Percentiles rank a stretch among this genome's conserved stretches.
Evolutionary conservation across 2,888 invertebrate genomes (phyloP).

Genomic region (Philhelius pedissequus): DNA sequence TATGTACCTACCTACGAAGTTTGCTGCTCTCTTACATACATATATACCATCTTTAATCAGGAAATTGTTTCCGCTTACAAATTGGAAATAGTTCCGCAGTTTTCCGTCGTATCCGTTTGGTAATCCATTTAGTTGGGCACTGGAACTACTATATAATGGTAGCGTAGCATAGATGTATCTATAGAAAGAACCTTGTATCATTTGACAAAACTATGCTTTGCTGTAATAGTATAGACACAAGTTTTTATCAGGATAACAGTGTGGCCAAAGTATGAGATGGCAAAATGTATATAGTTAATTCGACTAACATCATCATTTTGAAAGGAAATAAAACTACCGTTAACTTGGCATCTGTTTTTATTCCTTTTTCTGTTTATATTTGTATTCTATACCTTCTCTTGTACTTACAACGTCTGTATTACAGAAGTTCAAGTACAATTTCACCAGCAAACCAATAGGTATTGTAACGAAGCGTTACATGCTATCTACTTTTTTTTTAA

Average conservation of each 20-base stretch:
- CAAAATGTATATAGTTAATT: slow-evolving; percentile 25
- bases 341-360: slow-evolving; percentile 47
- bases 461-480: too few relatives aligned
- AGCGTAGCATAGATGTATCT: background rate
- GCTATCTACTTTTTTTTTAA: too few relatives aligned
- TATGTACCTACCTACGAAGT: too few relatives aligned
- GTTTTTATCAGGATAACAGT: slow-evolving; percentile 40
- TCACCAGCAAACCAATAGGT: background rate
- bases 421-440: background rate
- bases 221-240: background rate
- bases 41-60: slow-evolving; percentile 74
- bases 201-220: slow-evolving; percentile 20
- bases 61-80: slow-evolving; percentile 77
- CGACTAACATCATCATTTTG: slow-evolving; percentile 61
- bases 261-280: slow-evolving; percentile 35
- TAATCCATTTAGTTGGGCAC: slow-evolving; percentile 63
- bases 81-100: slow-evolving; percentile 73
- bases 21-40: slow-evolving; percentile 18
- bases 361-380: slow-evolving; percentile 18
- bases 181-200: slow-evolving; percentile 23
- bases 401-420: background rate
- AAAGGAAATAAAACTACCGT: slow-evolving; percentile 56
- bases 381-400: background rate
- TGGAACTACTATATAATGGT: background rate
- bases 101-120: slow-evolving; percentile 67